phyloP scores from a whole-genome alignment of 2,113 vertebrate genomes.

The Anseranas semipalmata region DNA sequence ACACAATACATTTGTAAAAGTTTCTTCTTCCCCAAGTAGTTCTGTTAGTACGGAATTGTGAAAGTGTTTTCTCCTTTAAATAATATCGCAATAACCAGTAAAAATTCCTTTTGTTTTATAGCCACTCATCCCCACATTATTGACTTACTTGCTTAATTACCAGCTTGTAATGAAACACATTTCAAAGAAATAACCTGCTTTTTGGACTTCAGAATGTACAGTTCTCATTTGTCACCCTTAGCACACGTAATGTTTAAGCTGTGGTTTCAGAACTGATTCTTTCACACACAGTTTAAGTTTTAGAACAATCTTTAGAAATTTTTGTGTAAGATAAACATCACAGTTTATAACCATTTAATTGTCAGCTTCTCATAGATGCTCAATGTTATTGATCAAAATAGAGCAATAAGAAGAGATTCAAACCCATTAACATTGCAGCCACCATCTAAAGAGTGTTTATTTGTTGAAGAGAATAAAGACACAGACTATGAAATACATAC shows the following conservation, averaged over 20 bases:
- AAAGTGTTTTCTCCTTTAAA: slow-evolving; percentile 12
- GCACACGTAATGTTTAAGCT: background rate
- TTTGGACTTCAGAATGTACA: background rate
- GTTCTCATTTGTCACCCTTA: background rate
- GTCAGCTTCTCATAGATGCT: background rate
- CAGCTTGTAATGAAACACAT: background rate
- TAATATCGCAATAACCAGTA: background rate
- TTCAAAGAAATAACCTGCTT: background rate
- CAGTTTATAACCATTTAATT: background rate
- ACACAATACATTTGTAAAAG: background rate
- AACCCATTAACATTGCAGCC: background rate
- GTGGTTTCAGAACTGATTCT: background rate
- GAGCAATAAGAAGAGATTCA: background rate
- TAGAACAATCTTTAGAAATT: background rate
- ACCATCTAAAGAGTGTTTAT: background rate
- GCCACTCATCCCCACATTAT: background rate
- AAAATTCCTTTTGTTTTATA: slow-evolving; percentile 8
- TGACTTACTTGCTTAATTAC: slow-evolving; percentile 5
- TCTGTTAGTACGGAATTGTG: slow-evolving; percentile 10
- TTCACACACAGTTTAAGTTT: background rate
- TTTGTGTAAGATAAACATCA: background rate
- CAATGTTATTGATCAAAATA: background rate
- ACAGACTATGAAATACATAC: background rate
- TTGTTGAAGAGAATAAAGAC: background rate
- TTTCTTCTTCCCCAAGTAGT: background rate